Evolutionary conservation across 2,797 vertebrate species (phyloP).

Genomic region (Molossus alvarezi): DNA sequence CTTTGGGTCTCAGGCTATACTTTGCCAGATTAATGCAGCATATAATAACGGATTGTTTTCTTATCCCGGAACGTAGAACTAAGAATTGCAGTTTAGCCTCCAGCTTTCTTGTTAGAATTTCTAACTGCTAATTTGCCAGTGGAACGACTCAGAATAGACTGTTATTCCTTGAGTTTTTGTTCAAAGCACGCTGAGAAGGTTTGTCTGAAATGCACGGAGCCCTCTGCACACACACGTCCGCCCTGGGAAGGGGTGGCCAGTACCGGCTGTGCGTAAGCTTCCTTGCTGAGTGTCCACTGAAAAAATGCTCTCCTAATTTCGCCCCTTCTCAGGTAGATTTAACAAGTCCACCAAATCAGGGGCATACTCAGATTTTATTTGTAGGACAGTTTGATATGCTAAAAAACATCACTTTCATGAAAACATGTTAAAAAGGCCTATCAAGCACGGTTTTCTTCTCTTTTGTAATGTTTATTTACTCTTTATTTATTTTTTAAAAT

Average conservation of each 20-base stretch:
- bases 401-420: neutral
- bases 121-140: neutral
- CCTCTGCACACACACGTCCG: neutral
- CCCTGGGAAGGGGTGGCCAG: neutral
- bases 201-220: neutral
- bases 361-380: neutral
- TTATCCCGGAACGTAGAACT: neutral
- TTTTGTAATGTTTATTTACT: neutral
- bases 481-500: neutral
- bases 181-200: neutral
- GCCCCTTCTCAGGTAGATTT: neutral
- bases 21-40: neutral
- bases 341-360: neutral
- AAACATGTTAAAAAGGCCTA: constrained; percentile 11
- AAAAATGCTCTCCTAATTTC: neutral
- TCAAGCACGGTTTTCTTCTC: neutral
- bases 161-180: neutral
- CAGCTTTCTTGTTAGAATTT: neutral
- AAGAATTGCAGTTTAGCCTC: constrained; percentile 18
- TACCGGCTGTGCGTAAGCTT: neutral
- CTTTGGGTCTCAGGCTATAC: neutral
- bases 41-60: neutral
- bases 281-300: neutral
- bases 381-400: neutral
- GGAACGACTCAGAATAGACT: neutral